Evolutionary conservation across 92 coral and sea anemone species (phyloP).

Genomic region (Scolanthus callimorphus): DNA sequence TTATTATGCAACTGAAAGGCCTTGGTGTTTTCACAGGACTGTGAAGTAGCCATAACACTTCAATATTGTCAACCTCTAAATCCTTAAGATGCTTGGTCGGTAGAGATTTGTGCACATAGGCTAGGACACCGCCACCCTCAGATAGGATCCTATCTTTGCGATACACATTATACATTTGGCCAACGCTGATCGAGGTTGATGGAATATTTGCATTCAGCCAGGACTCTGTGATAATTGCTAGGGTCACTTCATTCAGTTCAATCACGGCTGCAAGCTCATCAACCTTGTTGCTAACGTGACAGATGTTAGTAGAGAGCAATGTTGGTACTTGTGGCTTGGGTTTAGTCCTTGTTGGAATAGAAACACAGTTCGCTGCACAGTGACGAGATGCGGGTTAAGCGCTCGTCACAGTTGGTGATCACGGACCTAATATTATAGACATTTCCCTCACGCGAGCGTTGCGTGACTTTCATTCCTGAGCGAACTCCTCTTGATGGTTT

Average conservation of each 20-base stretch:
- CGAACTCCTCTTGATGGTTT: too few relatives aligned
- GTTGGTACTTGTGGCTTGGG: slow-evolving; percentile 18
- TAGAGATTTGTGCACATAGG: too few relatives aligned
- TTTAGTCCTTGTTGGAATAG: slow-evolving; percentile 11
- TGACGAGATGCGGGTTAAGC: too few relatives aligned
- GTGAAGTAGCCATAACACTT: slow-evolving; percentile 50
- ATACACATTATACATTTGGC: slow-evolving; percentile 24
- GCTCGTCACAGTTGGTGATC: too few relatives aligned
- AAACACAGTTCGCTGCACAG: too few relatives aligned
- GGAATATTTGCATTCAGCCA: slow-evolving; percentile 25
- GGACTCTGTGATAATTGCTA: slow-evolving; percentile 37
- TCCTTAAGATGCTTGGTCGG: too few relatives aligned
- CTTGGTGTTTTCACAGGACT: slow-evolving; percentile 28
- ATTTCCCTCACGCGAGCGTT: too few relatives aligned
- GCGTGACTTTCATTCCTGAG: too few relatives aligned
- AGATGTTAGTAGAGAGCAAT: slow-evolving; percentile 25
- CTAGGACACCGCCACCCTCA: too few relatives aligned
- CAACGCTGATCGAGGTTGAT: slow-evolving; percentile 18
- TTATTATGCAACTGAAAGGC: slow-evolving; percentile 51
- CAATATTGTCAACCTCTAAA: slow-evolving; percentile 25
- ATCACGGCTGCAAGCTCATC: slow-evolving; percentile 38
- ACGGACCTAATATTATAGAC: too few relatives aligned
- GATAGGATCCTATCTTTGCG: too few relatives aligned
- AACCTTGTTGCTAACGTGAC: slow-evolving; percentile 32
- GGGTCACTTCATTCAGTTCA: slow-evolving; percentile 16